Evolutionary conservation across 2,797 vertebrate species (phyloP), one percentile per base, ranked within the genome.

Genomic region (Siniperca scherzeri): DNA sequence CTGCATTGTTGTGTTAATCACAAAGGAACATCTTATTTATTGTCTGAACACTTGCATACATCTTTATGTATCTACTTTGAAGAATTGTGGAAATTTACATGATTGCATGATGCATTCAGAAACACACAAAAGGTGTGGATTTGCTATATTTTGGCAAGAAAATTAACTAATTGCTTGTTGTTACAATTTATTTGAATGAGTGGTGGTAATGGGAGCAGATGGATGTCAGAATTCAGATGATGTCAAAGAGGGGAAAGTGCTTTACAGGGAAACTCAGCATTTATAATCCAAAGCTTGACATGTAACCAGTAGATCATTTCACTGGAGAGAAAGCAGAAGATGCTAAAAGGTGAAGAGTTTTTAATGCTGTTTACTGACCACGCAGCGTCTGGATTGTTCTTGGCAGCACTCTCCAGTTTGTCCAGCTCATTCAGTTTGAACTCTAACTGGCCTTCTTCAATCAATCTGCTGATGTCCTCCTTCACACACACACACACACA

Each of bases 401-500:
- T 95, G 1, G 95, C 94, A 70, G 94, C 95, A 36, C 90, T 92
- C 87, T 97, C 96, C 10, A 99, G 94, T 76, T 92, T 91, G 77
- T 99, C 98, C 91, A 99, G 83, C 9, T 96, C 94, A 50, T 93
- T 91, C 19, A 99, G 87, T 73, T 98, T 97, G 17, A 22, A n/a
- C 56, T 97, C 95, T 40, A 99, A 93, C 22, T 95, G 95, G 0
- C 97, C 98, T 78, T 99, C 98, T 5, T 96, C 90, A 76, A 97
- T 96, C 57, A 99, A 90, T 74, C 94, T 95, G 52, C 84, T 89
- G 76, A 99, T 96, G 90, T 98, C 98, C 7, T 97, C 97, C 98
- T 99, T 86, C 0, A 82, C 25, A 62, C 12, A 80, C 25, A 85
- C 40, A 85, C 9, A 85, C 16, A 80, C 27, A 27, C 0, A 82